Base-by-base conservation (phyloP, 2,113 vertebrate species). In the Ictalurus furcatus region DNA sequence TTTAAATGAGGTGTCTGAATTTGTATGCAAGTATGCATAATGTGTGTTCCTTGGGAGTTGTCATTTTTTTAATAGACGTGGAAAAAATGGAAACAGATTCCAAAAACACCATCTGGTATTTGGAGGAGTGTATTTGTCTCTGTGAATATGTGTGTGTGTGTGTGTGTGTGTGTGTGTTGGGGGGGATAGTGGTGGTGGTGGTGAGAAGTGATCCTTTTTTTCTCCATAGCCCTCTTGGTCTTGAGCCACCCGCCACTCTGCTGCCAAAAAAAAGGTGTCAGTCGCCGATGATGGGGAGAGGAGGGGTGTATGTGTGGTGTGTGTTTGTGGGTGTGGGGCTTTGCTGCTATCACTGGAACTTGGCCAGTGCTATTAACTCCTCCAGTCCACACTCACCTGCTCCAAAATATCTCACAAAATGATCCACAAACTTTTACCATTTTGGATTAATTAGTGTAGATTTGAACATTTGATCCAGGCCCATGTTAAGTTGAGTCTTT, bases 91-190 rank as follows among this genome's bases (percentile, higher is more conserved):
- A 97, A 97, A 96, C 95, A 94, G 96, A 96, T 97, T 98, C 97
- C 97, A 98, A 97, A 97, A 98, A 97, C 96, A 95, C 97, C 97
- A 98, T 99, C 98, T 98, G 97, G 96, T 97, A 96, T 97, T 96
- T 97, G 96, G 96, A 96, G 96, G 90, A 89, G 91, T 93, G 90
- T 89, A 86, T 90, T 90, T 91, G 85, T 73, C 76, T 89, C 87
- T 87, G 89, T 90, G 89, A 88, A 58, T 89, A 48, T 90, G 89
- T 92, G 88, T 88, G 67, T 69, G 76, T 89, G 87, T 88, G 87
- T 87, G 85, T 83, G 69, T 85, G 87, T 88, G 86, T 87, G 85
- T 90, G 90, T 90, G 89, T 88, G 89, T 83, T 85, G 48, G 74
- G 59, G 78, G 88, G 56, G 54, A 21, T 30, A 5, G 58, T 79